Evolutionary conservation across 2,888 invertebrate genomes (phyloP).

Genomic region (Drosophila birchii): DNA sequence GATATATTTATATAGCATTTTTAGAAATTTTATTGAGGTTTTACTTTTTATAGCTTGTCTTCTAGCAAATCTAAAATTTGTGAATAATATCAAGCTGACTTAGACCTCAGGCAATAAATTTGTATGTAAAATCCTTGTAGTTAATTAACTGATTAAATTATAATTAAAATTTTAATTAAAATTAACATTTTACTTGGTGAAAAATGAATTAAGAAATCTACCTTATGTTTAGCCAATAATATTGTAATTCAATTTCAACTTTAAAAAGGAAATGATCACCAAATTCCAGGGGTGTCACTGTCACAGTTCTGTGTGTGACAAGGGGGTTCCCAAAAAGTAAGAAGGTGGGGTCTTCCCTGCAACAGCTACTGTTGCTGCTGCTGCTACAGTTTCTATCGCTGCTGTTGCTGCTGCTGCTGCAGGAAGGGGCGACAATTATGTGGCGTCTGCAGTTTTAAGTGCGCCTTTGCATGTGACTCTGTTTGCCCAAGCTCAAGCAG

Average conservation of each 20-base stretch:
- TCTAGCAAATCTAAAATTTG: no score
- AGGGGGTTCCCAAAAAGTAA: background rate
- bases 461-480: conserved; percentile 73
- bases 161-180: no score
- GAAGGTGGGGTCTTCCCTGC: background rate
- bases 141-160: no score
- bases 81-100: no score
- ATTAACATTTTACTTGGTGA: no score
- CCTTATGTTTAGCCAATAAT: no score
- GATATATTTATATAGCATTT: no score
- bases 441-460: conserved; percentile 78
- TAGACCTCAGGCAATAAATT: no score
- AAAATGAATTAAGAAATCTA: no score
- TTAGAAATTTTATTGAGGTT: no score
- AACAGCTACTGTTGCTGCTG: background rate
- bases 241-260: background rate
- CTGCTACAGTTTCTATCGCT: background rate
- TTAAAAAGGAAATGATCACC: background rate
- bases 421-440: conserved; percentile 68
- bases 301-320: background rate
- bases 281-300: background rate
- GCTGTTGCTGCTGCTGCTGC: conserved; percentile 33
- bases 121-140: no score
- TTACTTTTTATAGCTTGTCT: no score
- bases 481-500: conserved; percentile 60